Base-by-base conservation (phyloP, 2,888 invertebrate genomes). In the Notodonta ziczac region DNA sequence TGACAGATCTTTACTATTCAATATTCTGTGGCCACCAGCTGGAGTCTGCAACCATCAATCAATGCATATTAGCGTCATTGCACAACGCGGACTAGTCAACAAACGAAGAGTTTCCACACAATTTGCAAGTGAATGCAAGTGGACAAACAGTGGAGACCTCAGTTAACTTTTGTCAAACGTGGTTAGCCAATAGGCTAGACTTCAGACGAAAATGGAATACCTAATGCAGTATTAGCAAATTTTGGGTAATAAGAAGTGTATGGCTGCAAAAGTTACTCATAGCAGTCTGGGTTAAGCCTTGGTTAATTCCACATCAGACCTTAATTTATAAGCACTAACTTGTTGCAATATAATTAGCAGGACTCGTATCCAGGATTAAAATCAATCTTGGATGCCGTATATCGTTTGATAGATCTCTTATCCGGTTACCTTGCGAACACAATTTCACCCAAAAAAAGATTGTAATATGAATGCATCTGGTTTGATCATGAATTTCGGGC, bases 21-120 rank as follows among this genome's bases (percentile, higher is more conserved):
- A 13, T 46, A 46, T n/a, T 46, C 46, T 46, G 46, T 46, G 46
- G 46, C 5, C 12, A 44, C 13, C 44, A 5, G 12, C 5, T 5
- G 13, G 13, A 46, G 13, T 46, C 10, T 46, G n/a, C n/a, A 46
- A 46, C 46, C 50, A 50, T 50, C 3, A 50, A 13, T 32, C 52
- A 52, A 52, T 52, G 52, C 52, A 52, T 50, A 52, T 52, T 52
- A 52, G 52, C 52, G 9, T 35, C 52, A 32, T 52, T 52, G 52
- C 52, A 52, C 46, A 50, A 50, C 10, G 9, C 16, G n/a, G n/a
- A 51, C 50, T 0, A 16, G 12, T 35, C 52, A 12, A 32, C 2
- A 52, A 32, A 13, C 52, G 12, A 13, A 52, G 32, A 4, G 32
- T 12, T 52, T 52, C 32, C 52, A 52, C 52, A 13, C 32, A 32